Evolutionary conservation across 2,888 invertebrate species (phyloP).

Genomic region (Bellardia pandia): DNA sequence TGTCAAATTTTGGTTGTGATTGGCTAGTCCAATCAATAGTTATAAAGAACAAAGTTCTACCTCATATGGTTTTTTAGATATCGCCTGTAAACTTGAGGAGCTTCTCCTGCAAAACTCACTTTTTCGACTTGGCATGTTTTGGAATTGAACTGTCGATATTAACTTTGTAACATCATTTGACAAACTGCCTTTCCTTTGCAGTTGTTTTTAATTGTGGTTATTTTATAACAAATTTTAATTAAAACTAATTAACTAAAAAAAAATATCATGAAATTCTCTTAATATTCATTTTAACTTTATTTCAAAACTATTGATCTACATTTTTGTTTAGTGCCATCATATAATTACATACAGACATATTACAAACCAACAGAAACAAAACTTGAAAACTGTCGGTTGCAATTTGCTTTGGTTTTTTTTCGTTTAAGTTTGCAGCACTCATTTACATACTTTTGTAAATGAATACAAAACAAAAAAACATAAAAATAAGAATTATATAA

Average conservation of each 20-base stretch:
- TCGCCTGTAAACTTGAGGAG: no score
- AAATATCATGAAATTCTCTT: neutral
- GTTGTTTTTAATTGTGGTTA: no score
- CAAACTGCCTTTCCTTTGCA: no score
- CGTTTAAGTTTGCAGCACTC: neutral
- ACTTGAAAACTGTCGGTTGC: neutral
- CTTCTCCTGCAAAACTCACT: no score
- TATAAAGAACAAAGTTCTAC: no score
- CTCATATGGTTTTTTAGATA: no score
- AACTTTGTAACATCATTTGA: no score
- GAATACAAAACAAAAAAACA: neutral
- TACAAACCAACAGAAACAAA: neutral
- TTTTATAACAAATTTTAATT: neutral
- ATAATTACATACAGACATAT: neutral
- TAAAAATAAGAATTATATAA: neutral
- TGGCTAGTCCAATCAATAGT: no score
- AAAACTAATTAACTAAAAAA: neutral
- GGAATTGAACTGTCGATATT: no score
- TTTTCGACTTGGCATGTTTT: no score
- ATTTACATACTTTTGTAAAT: slow-evolving; percentile 3
- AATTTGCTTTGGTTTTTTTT: neutral
- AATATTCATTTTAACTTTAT: neutral
- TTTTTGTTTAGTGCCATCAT: neutral
- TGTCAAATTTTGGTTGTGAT: no score
- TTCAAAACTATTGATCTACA: neutral